Evolutionary conservation across 2,888 invertebrate species (phyloP).

Genomic region (Scrobipalpa atriplicella): DNA sequence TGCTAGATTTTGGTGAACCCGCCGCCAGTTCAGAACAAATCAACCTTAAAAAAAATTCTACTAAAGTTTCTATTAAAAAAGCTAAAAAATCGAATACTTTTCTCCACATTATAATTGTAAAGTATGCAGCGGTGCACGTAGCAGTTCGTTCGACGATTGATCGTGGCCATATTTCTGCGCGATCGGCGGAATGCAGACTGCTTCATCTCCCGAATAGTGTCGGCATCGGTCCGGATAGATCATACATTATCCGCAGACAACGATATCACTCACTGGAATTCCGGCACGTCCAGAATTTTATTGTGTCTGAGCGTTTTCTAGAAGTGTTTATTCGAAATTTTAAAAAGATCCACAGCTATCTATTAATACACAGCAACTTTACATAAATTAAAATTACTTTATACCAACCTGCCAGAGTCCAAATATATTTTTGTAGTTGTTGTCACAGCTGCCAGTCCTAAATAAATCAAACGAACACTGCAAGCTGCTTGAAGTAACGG

Average conservation of each 20-base stretch:
- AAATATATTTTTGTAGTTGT: no score
- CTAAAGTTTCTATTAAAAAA: neutral
- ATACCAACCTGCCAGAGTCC: no score
- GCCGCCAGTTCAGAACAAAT: no score
- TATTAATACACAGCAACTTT: no score
- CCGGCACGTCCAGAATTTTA: constrained; percentile 3
- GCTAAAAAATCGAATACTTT: neutral
- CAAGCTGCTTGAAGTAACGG: no score
- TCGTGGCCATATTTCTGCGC: neutral
- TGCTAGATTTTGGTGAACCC: no score
- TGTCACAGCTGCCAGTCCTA: no score
- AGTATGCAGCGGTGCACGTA: constrained; percentile 8
- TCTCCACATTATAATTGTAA: neutral
- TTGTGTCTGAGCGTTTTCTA: neutral
- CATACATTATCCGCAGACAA: constrained; percentile 18
- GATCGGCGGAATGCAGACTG: neutral
- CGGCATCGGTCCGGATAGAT: constrained; percentile 1
- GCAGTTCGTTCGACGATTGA: neutral
- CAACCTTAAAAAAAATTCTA: no score
- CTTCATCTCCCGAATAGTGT: neutral
- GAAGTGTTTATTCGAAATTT: constrained; percentile 5
- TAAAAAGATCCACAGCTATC: no score
- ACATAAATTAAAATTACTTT: no score
- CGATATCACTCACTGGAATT: constrained; percentile 4
- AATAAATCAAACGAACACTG: no score